phyloP scores from a whole-genome alignment of 2,888 invertebrate species.

The Lobophora halterata region DNA sequence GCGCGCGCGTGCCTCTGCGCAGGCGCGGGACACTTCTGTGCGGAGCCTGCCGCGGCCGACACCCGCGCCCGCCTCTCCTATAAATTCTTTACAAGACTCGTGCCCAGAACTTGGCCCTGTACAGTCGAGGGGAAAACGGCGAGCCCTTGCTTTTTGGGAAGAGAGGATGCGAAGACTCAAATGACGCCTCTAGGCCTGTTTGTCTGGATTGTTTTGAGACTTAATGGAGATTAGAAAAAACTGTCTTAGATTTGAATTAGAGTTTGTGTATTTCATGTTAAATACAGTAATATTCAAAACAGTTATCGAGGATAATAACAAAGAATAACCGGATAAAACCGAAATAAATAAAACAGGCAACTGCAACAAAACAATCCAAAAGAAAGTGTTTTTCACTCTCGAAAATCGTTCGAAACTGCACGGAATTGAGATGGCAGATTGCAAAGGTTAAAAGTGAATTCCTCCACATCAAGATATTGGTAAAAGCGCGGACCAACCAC shows the following conservation, averaged over 20 bases:
- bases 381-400: constrained; percentile 21
- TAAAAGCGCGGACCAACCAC: constrained; percentile 38
- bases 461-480: constrained; percentile 38
- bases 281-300: no score
- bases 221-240: no score
- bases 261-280: no score
- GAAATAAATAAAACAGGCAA: constrained; percentile 7
- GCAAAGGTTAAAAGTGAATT: constrained; percentile 39
- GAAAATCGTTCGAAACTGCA: constrained; percentile 15
- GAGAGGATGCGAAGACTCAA: no score
- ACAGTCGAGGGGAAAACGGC: constrained; percentile 53
- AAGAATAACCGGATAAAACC: constrained; percentile 3
- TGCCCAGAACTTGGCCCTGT: constrained; percentile 68
- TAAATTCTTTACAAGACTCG: constrained; percentile 76
- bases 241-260: neutral
- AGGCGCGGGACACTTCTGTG: constrained; percentile 23
- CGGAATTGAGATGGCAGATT: constrained; percentile 30
- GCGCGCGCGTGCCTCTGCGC: constrained; percentile 30
- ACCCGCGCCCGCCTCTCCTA: constrained; percentile 58
- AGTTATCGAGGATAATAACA: no score
- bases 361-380: constrained; percentile 8
- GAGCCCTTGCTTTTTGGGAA: constrained; percentile 43
- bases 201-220: no score
- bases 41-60: neutral
- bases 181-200: no score